Evolutionary conservation across 2,888 invertebrate genomes (phyloP), one percentile per base, ranked within the genome.

Genomic region (Sialis fuliginosa): DNA sequence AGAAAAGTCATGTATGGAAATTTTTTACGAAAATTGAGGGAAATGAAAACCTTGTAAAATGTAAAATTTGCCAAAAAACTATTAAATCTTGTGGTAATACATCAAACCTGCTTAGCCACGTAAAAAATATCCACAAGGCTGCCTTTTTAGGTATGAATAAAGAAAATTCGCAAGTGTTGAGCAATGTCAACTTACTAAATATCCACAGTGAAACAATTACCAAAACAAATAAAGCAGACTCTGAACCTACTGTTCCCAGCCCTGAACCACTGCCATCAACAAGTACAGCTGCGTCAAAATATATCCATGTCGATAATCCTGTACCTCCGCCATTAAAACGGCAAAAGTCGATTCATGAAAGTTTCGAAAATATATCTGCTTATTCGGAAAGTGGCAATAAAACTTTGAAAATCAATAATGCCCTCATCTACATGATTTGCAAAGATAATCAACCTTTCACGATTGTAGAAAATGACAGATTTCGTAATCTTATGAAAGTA

Each of bases 381-480:
- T 42, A 42, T 42, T 10, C 22, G 22, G 32, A 30, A 31, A 39
- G 10, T 39, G 43, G 43, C 32, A 33, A 42, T 33, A 53, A 53
- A 53, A 50, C 50, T 32, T 46, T 46, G 42, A 51, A 42, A 52
- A 48, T 54, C 7, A 54, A 52, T 22, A 53, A 54, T 48, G 52
- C 53, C 35, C 13, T 54, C 35, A 54, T 54, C 4, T 54, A 50
- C 48, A 52, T 53, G 53, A 48, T 53, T 6, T 54, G 52, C 44
- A 52, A 54, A 50, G 54, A 56, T 42, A 51, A 54, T 52, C 54
- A 54, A 48, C 55, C 54, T 43, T 54, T 55, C 40, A 49, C 39
- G n/a, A 47, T 51, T 42, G 56, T 57, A 42, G 57, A 57, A 51
- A 60, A 60, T 55, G 54, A 57, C 52, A 56, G 58, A 34, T 59